A percentile compares a stretch with the other conserved stretches of the same genome.
Conservation (phyloP, 2,113 vertebrate species). For the Aptenodytes patagonicus region DNA sequence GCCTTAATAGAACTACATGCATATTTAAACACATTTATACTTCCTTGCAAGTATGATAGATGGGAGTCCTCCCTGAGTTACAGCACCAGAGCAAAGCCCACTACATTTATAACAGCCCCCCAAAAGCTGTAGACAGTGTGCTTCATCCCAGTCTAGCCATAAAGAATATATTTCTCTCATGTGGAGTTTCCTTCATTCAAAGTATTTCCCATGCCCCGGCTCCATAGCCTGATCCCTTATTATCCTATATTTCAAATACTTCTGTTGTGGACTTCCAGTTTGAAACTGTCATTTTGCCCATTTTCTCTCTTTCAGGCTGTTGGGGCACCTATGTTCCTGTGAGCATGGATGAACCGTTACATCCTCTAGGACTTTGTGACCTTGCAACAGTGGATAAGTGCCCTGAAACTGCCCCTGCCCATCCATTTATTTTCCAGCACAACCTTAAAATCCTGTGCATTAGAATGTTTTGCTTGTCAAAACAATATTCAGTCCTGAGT, state of each 20-base stretch:
- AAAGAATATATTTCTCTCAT: not conserved
- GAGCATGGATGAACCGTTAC: not conserved
- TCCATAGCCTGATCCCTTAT: not conserved
- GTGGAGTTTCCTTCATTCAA: not conserved
- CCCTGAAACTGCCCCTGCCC: not conserved
- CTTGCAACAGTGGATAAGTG: not conserved
- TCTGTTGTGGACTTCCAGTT: not conserved
- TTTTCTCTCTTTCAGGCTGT: not conserved
- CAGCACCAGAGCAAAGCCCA: not conserved
- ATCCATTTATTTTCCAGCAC: not conserved
- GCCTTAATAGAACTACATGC: not conserved
- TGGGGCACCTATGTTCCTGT: not conserved
- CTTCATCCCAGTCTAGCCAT: not conserved
- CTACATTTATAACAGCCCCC: not conserved
- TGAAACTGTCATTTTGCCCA: not conserved
- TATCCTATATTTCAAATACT: not conserved
- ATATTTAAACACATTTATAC: not conserved
- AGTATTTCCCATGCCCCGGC: not conserved
- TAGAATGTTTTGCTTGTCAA: not conserved
- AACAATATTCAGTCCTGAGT: not conserved
- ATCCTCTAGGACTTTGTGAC: not conserved
- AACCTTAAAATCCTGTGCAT: not conserved
- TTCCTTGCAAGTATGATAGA: not conserved
- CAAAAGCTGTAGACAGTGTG: not conserved
- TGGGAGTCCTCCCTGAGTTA: not conserved